Evolutionary conservation across 1,140 invertebrate species (phyloP), one percentile per base, ranked within the genome.

Genomic region (Calliopsis andreniformis): DNA sequence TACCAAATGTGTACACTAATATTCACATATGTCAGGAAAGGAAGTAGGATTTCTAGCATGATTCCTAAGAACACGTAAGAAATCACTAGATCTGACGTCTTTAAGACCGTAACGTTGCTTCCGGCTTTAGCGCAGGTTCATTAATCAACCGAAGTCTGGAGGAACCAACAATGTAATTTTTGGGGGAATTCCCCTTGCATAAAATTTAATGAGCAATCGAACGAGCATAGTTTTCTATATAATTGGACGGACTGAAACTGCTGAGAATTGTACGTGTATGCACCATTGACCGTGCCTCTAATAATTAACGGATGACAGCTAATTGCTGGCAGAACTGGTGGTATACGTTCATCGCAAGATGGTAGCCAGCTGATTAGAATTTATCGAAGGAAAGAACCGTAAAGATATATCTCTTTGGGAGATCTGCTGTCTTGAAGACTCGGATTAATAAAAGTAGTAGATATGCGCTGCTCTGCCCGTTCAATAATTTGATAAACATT

Each of bases 301-400:
- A 67, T 75, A 75, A 66, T 67, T 58, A 75, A 67, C 51, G 71
- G 39, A 20, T 35, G 62, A 67, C 63, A 58, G 63, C 67, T 75
- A 67, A 75, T 75, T 67, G 51, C 39, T 75, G 51, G 42, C 23
- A 39, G 62, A 75, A 45, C 42, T 67, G 39, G 0, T n/a, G 30
- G 20, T 35, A 28, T 12, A 35, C 25, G 1, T 16, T 35, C 12
- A 49, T 55, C 35, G 18, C 49, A 35, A 67, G 62, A 67, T 75
- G 63, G 51, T 67, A 35, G 51, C 70, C 47, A 43, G 47, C 62
- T 73, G 71, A 75, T 75, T 75, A 67, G 58, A 75, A 75, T 73
- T 67, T 67, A 75, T 75, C 63, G 63, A 56, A 20, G 20, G 39
- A 25, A 43, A 25, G 23, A 67, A 56, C 39, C 42, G 42, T 67